These are phyloP conservation scores for Halyomorpha halys DNA, from an alignment of 1,140 invertebrate genomes.

Conservation along the genomic window DNA sequence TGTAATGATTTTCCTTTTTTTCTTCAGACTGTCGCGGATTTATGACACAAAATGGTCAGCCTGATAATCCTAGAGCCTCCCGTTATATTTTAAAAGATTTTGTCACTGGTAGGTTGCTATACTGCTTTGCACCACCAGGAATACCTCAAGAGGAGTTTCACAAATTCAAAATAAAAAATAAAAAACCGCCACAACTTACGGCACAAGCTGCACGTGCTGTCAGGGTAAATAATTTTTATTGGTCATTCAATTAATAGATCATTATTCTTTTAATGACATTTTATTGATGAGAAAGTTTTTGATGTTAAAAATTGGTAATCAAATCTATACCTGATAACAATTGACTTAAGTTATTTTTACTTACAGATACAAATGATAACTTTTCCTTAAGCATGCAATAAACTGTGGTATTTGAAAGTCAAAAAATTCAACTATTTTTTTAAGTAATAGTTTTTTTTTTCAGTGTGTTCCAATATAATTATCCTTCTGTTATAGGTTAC, in stretches of 20 bases:
- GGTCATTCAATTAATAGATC: not conserved
- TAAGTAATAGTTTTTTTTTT: not conserved
- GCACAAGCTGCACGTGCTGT: constrained; percentile 20
- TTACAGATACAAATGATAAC: no score
- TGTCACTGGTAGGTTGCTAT: constrained; percentile 76
- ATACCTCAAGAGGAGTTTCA: constrained; percentile 57
- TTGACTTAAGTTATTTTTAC: no score
- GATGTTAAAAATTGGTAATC: no score
- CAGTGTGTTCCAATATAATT: constrained; percentile 9
- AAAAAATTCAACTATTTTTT: no score
- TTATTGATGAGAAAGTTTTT: no score
- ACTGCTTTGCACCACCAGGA: constrained; percentile 75
- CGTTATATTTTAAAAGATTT: constrained; percentile 89
- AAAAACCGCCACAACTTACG: constrained; percentile 12
- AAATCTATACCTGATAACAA: no score
- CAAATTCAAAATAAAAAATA: constrained; percentile 37
- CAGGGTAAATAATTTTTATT: constrained; percentile 14
- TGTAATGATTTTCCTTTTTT: constrained; percentile 40
- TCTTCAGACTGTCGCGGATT: constrained; percentile 66
- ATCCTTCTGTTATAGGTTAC: constrained; percentile 19
- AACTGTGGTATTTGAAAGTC: no score
- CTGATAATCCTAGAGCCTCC: constrained; percentile 82
- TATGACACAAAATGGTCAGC: constrained; percentile 90
- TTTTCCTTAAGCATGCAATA: no score
- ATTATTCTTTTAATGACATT: no score